Percentiles rank a stretch among this genome's conserved stretches.
Conservation (phyloP, 2,888 invertebrate species). For the Sylvicola fuscatus region DNA sequence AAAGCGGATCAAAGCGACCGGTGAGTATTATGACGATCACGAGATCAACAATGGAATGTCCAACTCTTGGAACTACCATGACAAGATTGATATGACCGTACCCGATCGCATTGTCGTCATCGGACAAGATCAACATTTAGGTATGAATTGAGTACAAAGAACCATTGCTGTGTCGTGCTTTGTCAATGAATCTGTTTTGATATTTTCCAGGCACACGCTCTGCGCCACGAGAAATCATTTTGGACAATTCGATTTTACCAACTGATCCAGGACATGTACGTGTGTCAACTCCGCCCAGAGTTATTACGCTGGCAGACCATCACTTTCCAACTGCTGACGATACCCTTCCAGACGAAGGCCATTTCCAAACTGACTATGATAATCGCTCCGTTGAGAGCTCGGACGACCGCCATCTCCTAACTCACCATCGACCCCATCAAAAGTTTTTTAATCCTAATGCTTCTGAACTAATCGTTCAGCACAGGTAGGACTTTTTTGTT, state of each 20-base stretch:
- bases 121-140: conserved; percentile 48
- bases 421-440: too few relatives aligned
- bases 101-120: conserved; percentile 82
- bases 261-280: conserved; percentile 53
- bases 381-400: background rate
- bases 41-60: conserved; percentile 31
- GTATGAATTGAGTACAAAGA: too few relatives aligned
- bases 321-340: conserved; percentile 54
- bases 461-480: too few relatives aligned
- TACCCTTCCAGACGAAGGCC: conserved; percentile 18
- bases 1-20: conserved; percentile 54
- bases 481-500: too few relatives aligned
- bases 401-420: background rate
- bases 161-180: too few relatives aligned
- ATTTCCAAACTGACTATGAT: conserved; percentile 8
- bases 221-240: conserved; percentile 66
- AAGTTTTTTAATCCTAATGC: too few relatives aligned
- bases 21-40: conserved; percentile 44
- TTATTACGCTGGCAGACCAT: conserved; percentile 69
- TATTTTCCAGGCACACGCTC: conserved; percentile 57
- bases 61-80: conserved; percentile 42
- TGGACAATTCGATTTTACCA: conserved; percentile 62
- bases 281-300: conserved; percentile 75
- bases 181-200: too few relatives aligned
- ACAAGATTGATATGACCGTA: conserved; percentile 79